phyloP scores from a whole-genome alignment of 1,140 invertebrate genomes.

The Ceratina japonica region DNA sequence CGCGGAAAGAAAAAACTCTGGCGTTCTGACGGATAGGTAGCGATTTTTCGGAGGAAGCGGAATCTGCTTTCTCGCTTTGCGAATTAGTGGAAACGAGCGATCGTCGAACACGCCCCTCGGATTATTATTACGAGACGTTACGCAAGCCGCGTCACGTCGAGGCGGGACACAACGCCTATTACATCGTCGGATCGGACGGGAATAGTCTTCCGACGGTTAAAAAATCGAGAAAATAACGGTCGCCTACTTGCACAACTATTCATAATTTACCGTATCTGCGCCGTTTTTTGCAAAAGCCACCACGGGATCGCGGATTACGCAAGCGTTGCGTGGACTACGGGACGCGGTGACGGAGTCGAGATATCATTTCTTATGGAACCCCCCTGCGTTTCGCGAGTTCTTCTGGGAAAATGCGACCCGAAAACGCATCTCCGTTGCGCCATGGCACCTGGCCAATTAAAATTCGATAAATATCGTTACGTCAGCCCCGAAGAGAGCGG shows the following conservation, averaged over 20 bases:
- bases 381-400: background rate
- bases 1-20: no score
- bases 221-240: background rate
- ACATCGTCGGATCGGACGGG: background rate
- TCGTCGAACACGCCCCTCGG: background rate
- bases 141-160: background rate
- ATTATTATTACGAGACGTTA: background rate
- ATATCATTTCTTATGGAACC: no score
- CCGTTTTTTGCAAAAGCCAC: background rate
- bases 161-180: background rate
- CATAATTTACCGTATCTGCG: background rate
- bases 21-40: background rate
- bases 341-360: no score
- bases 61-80: background rate
- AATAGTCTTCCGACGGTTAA: background rate
- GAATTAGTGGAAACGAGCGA: background rate
- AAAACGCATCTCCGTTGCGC: no score
- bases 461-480: background rate
- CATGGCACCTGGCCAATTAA: background rate
- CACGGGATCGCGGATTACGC: no score
- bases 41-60: no score
- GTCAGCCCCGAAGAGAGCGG: background rate
- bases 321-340: no score
- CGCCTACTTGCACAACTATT: constrained; percentile 13
- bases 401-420: background rate